Conservation (phyloP, 2,888 invertebrate genomes). For the Cistogaster globosa region DNA sequence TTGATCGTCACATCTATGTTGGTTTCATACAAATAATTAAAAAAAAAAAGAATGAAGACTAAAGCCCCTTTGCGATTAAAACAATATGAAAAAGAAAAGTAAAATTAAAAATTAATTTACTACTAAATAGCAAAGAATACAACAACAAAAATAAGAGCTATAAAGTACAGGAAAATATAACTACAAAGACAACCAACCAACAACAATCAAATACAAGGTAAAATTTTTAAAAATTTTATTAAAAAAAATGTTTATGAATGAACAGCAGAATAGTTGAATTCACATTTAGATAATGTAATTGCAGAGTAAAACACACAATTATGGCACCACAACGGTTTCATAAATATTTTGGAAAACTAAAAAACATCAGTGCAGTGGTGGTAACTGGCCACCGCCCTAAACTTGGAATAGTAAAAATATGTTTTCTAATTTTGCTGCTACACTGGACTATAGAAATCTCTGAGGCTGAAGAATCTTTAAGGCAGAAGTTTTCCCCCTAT, state of each 20-base stretch:
- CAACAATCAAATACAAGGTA: constrained; percentile 58
- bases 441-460: constrained; percentile 17
- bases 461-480: constrained; percentile 12
- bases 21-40: constrained; percentile 52
- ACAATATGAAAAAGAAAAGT: constrained; percentile 61
- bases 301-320: constrained; percentile 48
- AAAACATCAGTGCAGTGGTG: constrained; percentile 5
- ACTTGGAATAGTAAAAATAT: constrained; percentile 25
- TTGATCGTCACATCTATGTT: constrained; percentile 16
- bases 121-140: constrained; percentile 6
- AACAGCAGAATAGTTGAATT: constrained; percentile 27
- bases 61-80: constrained; percentile 43
- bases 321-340: constrained; percentile 55
- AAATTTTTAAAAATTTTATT: constrained; percentile 40
- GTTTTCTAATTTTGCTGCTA: constrained; percentile 60
- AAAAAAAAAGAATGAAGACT: constrained; percentile 32
- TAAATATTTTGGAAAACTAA: constrained; percentile 38
- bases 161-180: constrained; percentile 43
- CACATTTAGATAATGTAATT: constrained; percentile 46
- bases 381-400: constrained; percentile 69
- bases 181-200: constrained; percentile 8
- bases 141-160: not conserved
- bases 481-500: constrained; percentile 73
- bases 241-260: constrained; percentile 52
- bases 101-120: constrained; percentile 62